A percentile compares a stretch with the other conserved stretches of the same genome.
phyloP scores from a whole-genome alignment of 2,113 vertebrate genomes.

The Emydura subglobosa region DNA sequence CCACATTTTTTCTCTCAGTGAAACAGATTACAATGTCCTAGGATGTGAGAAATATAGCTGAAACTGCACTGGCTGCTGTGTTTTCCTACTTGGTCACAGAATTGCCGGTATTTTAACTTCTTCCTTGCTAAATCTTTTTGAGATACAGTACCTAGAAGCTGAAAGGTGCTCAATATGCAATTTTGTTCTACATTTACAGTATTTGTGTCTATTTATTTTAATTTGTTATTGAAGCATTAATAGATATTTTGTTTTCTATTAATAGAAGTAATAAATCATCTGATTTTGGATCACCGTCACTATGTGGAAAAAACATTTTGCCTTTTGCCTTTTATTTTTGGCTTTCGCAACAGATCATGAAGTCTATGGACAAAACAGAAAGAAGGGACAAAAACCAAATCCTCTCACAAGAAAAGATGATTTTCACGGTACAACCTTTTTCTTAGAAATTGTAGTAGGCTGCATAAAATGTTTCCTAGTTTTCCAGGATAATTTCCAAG shows the following conservation, averaged over 20 bases:
- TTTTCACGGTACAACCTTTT: conserved; percentile 76
- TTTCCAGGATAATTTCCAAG: conserved; percentile 16
- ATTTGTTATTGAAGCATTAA: background rate
- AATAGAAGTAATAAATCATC: conserved; percentile 41
- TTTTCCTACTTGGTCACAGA: background rate
- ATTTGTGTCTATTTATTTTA: background rate
- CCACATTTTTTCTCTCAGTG: background rate
- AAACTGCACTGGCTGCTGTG: background rate
- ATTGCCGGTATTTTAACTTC: background rate
- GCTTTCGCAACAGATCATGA: conserved; percentile 52
- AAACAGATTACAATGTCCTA: background rate
- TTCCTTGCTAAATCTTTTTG: background rate
- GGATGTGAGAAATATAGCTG: background rate
- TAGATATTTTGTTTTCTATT: background rate
- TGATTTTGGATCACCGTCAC: conserved; percentile 68
- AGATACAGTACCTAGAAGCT: background rate
- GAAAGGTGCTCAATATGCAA: background rate
- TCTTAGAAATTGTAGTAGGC: conserved; percentile 16
- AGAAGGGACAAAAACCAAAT: conserved; percentile 69
- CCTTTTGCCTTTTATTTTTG: conserved; percentile 78
- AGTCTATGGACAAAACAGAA: conserved; percentile 78
- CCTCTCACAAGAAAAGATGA: conserved; percentile 65
- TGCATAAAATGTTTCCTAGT: background rate
- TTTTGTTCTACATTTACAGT: background rate
- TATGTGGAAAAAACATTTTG: conserved; percentile 76